A percentile compares a stretch with the other conserved stretches of the same genome.
phyloP scores from a whole-genome alignment of 2,797 vertebrate genomes.

The Propithecus deckenii region DNA sequence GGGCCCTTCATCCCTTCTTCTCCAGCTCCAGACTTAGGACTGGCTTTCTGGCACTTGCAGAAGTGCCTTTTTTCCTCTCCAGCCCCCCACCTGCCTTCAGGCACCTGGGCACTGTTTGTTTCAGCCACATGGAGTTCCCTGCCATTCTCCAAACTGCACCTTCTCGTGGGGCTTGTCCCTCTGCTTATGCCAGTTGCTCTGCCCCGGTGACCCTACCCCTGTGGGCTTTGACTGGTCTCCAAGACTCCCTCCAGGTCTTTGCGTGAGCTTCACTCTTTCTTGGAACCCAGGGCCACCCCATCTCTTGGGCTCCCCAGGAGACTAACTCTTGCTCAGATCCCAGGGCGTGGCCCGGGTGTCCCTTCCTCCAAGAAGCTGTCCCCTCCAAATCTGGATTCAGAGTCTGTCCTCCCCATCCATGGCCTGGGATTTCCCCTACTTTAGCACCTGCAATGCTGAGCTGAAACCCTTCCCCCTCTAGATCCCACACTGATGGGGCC shows the following conservation, averaged over 20 bases:
- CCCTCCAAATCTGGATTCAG: not conserved
- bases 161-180: not conserved
- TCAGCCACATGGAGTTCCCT: not conserved
- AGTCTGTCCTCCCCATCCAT: fast-evolving
- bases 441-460: not conserved
- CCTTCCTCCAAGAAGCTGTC: not conserved
- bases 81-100: not conserved
- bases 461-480: not conserved
- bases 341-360: not conserved
- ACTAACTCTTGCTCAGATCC: not conserved
- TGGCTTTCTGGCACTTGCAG: not conserved
- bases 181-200: not conserved
- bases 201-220: not conserved
- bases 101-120: not conserved
- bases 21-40: not conserved
- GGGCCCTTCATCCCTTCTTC: not conserved
- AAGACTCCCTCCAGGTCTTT: not conserved
- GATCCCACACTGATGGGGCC: not conserved
- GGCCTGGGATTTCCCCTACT: not conserved
- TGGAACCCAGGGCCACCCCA: not conserved
- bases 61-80: not conserved
- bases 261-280: too few species aligned
- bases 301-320: not conserved
- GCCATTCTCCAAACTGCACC: not conserved
- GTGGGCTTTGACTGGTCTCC: too few species aligned